Evolutionary conservation across 2,888 invertebrate genomes (phyloP), one percentile per base, ranked within the genome.

Genomic region (Hydrotaea cyrtoneurina): DNA sequence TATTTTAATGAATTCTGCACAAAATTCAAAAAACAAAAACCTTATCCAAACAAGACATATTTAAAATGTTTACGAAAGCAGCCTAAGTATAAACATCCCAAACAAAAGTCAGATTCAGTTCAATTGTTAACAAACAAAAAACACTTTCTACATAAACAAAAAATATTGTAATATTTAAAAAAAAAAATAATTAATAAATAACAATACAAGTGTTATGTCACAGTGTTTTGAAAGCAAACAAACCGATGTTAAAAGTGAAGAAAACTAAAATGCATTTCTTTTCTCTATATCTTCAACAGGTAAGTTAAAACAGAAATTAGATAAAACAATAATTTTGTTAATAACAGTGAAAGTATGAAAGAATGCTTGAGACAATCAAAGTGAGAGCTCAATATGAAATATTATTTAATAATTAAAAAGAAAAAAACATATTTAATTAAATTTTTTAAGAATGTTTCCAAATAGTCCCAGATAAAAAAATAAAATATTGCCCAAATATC

Each of bases 31-130:
- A 83, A 59, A 71, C 77, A 77, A 80, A 82, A 50, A 66, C 7
- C 31, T 31, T 7, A 31, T 31, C 31, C 7, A 31, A 59, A 64
- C 62, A 15, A 36, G 53, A 75, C 62, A 74, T 72, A n/a, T 7
- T 21, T n/a, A 55, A 53, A 2, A 31, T 73, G 46, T 39, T 82
- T 76, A 66, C 31, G 2, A 66, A 39, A 13, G 62, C 62, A 62
- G 69, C 43, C 69, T 69, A 69, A 69, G 69, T 69, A 69, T 66
- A 71, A 62, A 11, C 74, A 80, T 86, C 86, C 84, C 73, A 82
- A 86, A 55, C 89, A 77, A 90, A 90, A 89, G 91, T 90, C 90
- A 90, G 90, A 90, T 89, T 88, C 88, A 87, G 87, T 88, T 87
- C 87, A 83, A 80, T 75, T 50, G 79, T 72, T 77, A 69, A 69